A percentile compares a stretch with the other conserved stretches of the same genome.
These are phyloP conservation scores for Megaleporinus macrocephalus DNA, from an alignment of 2,113 vertebrate species.

Conservation along the genomic window DNA sequence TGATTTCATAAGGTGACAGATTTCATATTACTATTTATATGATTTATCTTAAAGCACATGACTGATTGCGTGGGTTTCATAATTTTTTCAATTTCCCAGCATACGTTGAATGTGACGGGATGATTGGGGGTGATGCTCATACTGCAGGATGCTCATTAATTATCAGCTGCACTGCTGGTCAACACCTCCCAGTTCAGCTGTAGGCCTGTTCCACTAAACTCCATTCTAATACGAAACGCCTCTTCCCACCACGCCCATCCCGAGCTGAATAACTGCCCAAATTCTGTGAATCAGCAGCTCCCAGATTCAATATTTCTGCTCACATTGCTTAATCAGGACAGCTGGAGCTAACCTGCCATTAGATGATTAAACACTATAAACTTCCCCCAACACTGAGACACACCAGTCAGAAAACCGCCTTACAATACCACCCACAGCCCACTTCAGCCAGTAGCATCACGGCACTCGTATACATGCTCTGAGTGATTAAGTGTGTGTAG, in stretches of 20 bases:
- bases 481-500: constrained; percentile 18
- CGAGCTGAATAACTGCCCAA: constrained; percentile 62
- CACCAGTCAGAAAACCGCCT: constrained; percentile 5
- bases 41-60: too few relatives aligned
- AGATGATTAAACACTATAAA: constrained; percentile 69
- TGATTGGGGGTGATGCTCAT: too few relatives aligned
- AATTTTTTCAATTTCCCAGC: too few relatives aligned
- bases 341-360: constrained; percentile 61
- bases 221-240: constrained; percentile 52
- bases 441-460: not conserved
- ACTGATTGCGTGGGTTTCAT: too few relatives aligned
- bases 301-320: constrained; percentile 58
- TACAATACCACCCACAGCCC: not conserved
- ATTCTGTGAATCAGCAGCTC: constrained; percentile 58
- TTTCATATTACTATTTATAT: too few relatives aligned
- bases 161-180: not conserved
- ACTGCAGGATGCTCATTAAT: not conserved
- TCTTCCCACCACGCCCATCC: constrained; percentile 49
- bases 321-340: constrained; percentile 61
- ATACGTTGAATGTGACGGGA: too few relatives aligned
- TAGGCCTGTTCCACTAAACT: constrained; percentile 5
- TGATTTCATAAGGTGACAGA: too few relatives aligned
- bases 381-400: constrained; percentile 21
- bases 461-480: not conserved
- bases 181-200: not conserved